phyloP scores from a whole-genome alignment of 2,113 vertebrate species.

The Malaclemys terrapin region DNA sequence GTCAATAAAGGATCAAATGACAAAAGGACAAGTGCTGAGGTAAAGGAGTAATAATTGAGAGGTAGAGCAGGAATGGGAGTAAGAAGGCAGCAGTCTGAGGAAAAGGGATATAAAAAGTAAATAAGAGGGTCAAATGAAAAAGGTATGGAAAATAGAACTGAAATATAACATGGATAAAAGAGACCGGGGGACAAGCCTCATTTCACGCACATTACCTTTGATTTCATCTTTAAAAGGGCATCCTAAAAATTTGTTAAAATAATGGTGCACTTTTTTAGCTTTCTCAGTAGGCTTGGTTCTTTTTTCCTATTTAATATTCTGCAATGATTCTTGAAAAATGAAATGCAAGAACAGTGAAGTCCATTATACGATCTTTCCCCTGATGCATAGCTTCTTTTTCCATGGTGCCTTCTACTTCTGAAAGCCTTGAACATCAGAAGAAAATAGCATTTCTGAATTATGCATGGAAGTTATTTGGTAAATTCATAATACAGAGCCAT shows the following conservation, averaged over 20 bases:
- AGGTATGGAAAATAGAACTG: not conserved
- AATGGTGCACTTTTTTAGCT: not conserved
- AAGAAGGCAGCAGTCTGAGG: not conserved
- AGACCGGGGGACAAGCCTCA: not conserved
- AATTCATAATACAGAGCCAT: constrained; percentile 1
- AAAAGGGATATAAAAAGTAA: not conserved
- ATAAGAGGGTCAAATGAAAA: not conserved
- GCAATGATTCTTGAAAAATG: not conserved
- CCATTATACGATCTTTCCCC: not conserved
- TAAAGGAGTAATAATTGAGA: constrained; percentile 38
- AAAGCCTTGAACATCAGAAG: constrained; percentile 12
- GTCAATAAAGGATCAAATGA: constrained; percentile 65
- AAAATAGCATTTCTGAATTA: not conserved
- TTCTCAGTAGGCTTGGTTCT: not conserved
- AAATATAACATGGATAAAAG: not conserved
- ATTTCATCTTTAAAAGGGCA: not conserved
- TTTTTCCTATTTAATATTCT: not conserved
- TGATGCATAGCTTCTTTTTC: not conserved
- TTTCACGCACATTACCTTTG: not conserved
- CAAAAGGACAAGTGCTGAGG: constrained; percentile 44
- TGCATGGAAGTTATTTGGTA: constrained; percentile 11
- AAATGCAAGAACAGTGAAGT: not conserved
- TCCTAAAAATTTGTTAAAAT: not conserved
- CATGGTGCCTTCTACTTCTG: not conserved
- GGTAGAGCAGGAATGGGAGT: not conserved